These are phyloP conservation scores for Tautogolabrus adspersus DNA, from an alignment of 2,113 vertebrate genomes.

Conservation along the genomic window DNA sequence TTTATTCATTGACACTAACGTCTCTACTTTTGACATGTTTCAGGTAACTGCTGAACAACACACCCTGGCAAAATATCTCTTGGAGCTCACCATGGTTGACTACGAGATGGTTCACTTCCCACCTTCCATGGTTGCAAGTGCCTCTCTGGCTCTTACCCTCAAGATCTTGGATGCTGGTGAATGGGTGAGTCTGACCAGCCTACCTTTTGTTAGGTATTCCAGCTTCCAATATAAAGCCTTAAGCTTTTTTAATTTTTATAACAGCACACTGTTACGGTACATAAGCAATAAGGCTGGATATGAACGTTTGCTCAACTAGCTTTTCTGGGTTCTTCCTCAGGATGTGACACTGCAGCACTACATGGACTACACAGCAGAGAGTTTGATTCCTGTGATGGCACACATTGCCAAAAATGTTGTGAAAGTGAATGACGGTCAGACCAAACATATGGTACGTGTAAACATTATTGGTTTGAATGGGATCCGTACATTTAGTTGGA, in stretches of 20 bases:
- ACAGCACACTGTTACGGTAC: no score
- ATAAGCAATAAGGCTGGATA: no score
- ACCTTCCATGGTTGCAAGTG: conserved; percentile 87
- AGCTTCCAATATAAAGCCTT: no score
- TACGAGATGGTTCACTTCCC: conserved; percentile 89
- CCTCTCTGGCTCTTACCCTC: conserved; percentile 86
- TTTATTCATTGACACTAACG: neutral
- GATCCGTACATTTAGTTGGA: neutral
- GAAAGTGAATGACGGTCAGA: conserved; percentile 81
- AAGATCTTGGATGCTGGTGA: conserved; percentile 84
- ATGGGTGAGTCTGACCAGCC: conserved; percentile 82
- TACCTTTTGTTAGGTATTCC: no score
- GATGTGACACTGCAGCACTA: conserved; percentile 81
- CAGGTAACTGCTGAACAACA: conserved; percentile 87
- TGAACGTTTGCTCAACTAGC: no score
- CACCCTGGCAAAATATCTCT: conserved; percentile 88
- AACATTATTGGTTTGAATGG: neutral
- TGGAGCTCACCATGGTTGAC: conserved; percentile 89
- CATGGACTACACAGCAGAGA: conserved; percentile 82
- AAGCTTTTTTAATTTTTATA: no score
- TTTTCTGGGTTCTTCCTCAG: conserved; percentile 10
- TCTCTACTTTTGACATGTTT: neutral
- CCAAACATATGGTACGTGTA: conserved; percentile 84
- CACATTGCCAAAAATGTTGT: conserved; percentile 91
- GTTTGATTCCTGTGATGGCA: conserved; percentile 85